phyloP scores from a whole-genome alignment of 2,113 vertebrate species.

The Stigmatopora nigra region DNA sequence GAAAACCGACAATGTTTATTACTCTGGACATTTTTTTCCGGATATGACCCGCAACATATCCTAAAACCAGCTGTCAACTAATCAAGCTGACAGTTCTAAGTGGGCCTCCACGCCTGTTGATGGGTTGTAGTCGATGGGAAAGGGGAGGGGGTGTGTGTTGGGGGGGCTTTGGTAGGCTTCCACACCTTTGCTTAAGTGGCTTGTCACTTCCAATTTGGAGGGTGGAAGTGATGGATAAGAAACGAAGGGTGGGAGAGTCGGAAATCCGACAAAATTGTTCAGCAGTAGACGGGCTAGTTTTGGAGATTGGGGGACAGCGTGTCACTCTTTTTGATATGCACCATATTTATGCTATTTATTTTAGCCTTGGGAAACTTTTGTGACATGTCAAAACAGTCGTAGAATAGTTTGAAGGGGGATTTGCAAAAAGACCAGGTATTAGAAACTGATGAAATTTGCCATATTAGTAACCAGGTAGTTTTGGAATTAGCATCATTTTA shows the following conservation, averaged over 20 bases:
- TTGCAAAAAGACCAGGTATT: too few relatives aligned
- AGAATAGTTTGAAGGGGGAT: too few relatives aligned
- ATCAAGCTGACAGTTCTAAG: slow-evolving; percentile 60
- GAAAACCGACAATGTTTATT: slow-evolving; percentile 45
- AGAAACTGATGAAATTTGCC: too few relatives aligned
- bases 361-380: too few relatives aligned
- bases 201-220: slow-evolving; percentile 70
- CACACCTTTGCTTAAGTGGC: slow-evolving; percentile 62
- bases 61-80: slow-evolving; percentile 57
- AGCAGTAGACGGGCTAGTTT: slow-evolving; percentile 6
- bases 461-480: too few relatives aligned
- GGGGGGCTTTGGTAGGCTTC: slow-evolving; percentile 10
- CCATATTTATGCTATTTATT: background rate
- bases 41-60: slow-evolving; percentile 51
- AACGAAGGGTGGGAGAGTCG: slow-evolving; percentile 21
- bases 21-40: slow-evolving; percentile 53
- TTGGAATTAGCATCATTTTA: too few relatives aligned
- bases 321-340: background rate
- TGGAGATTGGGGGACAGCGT: background rate
- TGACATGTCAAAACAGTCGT: too few relatives aligned
- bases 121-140: slow-evolving; percentile 12
- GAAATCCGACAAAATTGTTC: slow-evolving; percentile 52
- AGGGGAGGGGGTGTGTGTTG: too few relatives aligned
- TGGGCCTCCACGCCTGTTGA: slow-evolving; percentile 57
- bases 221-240: slow-evolving; percentile 52